Percentiles rank a stretch among this genome's conserved stretches.
These are phyloP conservation scores for Pandion haliaetus DNA, from an alignment of 2,113 vertebrate genomes.

Conservation along the genomic window DNA sequence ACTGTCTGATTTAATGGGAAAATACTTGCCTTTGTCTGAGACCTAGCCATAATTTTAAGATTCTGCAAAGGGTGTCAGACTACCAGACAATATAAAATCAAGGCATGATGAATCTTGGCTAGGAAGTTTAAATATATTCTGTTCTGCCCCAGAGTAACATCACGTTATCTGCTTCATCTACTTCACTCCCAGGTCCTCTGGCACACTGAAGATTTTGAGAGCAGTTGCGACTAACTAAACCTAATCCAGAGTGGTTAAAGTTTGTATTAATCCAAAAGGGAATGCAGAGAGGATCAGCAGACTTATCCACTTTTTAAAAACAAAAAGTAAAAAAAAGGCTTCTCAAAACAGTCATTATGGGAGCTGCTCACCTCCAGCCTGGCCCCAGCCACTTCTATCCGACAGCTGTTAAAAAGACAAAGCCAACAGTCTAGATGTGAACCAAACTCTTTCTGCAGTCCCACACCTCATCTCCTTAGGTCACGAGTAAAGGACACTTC, in stretches of 20 bases:
- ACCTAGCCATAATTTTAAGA: background rate
- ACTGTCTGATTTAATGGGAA: conserved; percentile 33
- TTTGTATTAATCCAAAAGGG: background rate
- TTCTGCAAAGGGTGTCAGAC: background rate
- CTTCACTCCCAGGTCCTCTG: background rate
- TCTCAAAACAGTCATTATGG: background rate
- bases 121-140: background rate
- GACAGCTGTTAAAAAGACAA: background rate
- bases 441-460: background rate
- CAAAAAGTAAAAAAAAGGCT: background rate
- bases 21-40: conserved; percentile 6
- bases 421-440: background rate
- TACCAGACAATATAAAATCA: conserved; percentile 1
- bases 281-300: background rate
- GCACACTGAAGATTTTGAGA: background rate
- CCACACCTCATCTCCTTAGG: background rate
- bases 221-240: background rate
- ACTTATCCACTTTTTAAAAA: background rate
- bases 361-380: background rate
- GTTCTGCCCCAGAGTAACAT: background rate
- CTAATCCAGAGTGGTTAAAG: background rate
- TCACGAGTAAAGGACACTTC: background rate
- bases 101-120: background rate
- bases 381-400: background rate
- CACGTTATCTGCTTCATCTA: background rate